Percentiles rank a stretch among this genome's conserved stretches.
These are phyloP conservation scores for Drosophila nigrodunni DNA, from an alignment of 1,140 invertebrate genomes.

Conservation along the genomic window DNA sequence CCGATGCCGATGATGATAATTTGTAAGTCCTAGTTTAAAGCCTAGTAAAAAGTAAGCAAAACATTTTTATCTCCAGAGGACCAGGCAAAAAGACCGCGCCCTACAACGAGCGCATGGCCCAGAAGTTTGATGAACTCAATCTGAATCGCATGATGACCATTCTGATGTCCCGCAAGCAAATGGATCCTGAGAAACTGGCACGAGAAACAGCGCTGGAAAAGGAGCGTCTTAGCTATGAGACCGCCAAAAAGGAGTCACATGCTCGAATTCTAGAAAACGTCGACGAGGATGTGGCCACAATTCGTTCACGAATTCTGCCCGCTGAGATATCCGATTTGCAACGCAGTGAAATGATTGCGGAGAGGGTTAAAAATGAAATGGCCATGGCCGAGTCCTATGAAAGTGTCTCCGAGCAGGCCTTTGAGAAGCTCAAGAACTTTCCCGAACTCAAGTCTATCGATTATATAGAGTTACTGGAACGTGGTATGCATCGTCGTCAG, in stretches of 20 bases:
- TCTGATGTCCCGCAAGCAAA: conserved; percentile 78
- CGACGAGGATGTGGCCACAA: conserved; percentile 66
- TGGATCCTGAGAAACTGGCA: conserved; percentile 78
- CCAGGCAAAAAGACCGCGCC: conserved; percentile 8
- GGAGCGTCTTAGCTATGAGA: conserved; percentile 70
- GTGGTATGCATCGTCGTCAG: conserved; percentile 66
- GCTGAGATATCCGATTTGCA: conserved; percentile 64
- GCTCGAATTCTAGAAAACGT: conserved; percentile 54
- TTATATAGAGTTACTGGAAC: conserved; percentile 72
- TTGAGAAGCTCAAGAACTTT: conserved; percentile 51
- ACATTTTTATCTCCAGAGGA: background rate
- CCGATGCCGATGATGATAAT: conserved; percentile 15
- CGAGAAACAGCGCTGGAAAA: conserved; percentile 78
- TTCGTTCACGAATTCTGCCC: conserved; percentile 73
- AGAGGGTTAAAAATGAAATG: conserved; percentile 59
- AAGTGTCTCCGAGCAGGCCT: conserved; percentile 42
- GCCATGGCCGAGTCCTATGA: conserved; percentile 53
- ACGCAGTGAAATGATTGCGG: conserved; percentile 71
- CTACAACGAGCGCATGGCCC: conserved; percentile 71
- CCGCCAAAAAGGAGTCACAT: conserved; percentile 72
- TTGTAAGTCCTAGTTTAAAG: conserved; percentile 27
- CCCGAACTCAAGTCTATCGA: conserved; percentile 63
- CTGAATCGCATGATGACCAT: conserved; percentile 76
- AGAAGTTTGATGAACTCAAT: conserved; percentile 78
- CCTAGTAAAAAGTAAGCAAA: no score